These are phyloP conservation scores for Hydroisotoma schaefferi DNA, from an alignment of 2,888 invertebrate genomes.

Conservation along the genomic window DNA sequence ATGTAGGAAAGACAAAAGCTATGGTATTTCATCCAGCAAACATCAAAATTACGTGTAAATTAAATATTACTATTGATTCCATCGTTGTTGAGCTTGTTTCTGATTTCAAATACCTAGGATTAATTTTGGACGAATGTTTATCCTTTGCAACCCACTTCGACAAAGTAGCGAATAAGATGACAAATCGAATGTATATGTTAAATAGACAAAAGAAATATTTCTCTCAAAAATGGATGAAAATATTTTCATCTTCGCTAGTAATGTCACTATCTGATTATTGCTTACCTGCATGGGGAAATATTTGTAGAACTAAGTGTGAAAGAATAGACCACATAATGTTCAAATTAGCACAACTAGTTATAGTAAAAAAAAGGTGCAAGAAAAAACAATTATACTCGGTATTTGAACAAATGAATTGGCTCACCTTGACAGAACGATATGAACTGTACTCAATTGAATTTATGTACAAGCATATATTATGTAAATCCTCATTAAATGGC, in stretches of 20 bases:
- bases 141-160: neutral
- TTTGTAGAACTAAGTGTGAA: neutral
- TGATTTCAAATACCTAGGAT: neutral
- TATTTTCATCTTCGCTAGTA: neutral
- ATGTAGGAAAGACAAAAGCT: neutral
- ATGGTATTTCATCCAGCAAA: neutral
- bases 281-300: neutral
- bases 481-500: neutral
- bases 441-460: constrained; percentile 7
- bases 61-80: neutral
- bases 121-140: neutral
- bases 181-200: constrained; percentile 1
- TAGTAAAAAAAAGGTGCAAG: neutral
- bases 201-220: neutral
- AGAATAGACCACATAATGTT: neutral
- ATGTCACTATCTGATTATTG: neutral
- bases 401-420: constrained; percentile 11
- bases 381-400: neutral
- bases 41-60: neutral
- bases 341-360: neutral
- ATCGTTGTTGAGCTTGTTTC: neutral
- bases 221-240: neutral
- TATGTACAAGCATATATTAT: neutral
- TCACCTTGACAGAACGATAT: constrained; percentile 3
- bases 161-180: neutral